phyloP scores from a whole-genome alignment of 1,140 invertebrate species.

The Grapholita molesta region DNA sequence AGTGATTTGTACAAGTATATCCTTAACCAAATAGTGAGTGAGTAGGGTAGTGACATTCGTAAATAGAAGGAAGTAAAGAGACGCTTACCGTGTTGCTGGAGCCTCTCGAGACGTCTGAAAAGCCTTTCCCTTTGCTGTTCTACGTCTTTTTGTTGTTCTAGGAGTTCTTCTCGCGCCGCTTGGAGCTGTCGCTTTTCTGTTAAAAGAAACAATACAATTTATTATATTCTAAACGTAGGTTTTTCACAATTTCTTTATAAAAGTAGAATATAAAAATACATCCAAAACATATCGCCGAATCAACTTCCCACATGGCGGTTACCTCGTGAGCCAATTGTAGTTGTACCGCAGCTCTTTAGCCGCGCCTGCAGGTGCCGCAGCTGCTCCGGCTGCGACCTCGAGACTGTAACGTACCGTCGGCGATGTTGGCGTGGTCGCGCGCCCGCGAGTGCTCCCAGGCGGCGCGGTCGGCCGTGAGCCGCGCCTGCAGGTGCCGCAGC shows the following conservation, averaged over 20 bases:
- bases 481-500: no score
- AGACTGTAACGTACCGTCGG: conserved; percentile 25
- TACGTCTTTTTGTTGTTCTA: conserved; percentile 89
- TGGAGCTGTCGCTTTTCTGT: conserved; percentile 62
- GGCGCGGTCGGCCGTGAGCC: conserved; percentile 30
- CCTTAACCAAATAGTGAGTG: neutral
- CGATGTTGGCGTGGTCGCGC: conserved; percentile 30
- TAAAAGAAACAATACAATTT: neutral
- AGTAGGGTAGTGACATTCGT: neutral
- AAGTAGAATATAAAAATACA: no score
- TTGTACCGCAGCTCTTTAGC: conserved; percentile 29
- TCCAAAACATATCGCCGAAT: no score
- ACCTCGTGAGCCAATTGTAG: no score
- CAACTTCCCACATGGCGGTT: no score
- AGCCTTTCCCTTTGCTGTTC: conserved; percentile 91
- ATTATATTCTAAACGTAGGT: neutral
- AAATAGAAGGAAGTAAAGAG: neutral
- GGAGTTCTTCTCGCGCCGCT: conserved; percentile 65
- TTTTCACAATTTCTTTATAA: no score
- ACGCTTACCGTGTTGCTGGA: conserved; percentile 70
- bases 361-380: no score
- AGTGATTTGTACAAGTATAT: neutral
- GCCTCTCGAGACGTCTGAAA: conserved; percentile 88
- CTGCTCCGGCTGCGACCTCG: conserved; percentile 76
- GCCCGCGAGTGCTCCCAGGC: conserved; percentile 23